phyloP scores from a whole-genome alignment of 2,113 vertebrate species.

The Plestiodon gilberti region DNA sequence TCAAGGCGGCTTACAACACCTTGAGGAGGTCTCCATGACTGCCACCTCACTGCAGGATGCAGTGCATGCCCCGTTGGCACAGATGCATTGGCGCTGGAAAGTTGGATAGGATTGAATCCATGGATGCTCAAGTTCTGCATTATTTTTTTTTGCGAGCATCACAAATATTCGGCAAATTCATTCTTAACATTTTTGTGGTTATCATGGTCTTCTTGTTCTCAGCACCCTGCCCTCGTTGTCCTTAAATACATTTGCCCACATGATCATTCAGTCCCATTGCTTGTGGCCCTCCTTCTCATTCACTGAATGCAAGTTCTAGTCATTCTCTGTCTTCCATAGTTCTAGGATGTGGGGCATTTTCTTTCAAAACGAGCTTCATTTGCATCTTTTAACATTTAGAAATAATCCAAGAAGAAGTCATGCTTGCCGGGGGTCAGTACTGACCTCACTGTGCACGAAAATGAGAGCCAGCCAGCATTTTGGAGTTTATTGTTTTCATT shows the following conservation, averaged over 20 bases:
- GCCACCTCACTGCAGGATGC: no score
- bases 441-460: slow-evolving; percentile 54
- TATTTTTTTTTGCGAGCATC: no score
- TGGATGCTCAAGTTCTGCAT: no score
- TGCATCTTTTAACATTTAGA: slow-evolving; percentile 66
- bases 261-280: background rate
- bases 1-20: no score
- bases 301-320: background rate
- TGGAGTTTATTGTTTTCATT: slow-evolving; percentile 43
- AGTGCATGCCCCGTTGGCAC: no score
- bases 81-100: no score
- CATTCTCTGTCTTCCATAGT: background rate
- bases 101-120: no score
- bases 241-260: background rate
- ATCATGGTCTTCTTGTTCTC: background rate
- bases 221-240: background rate
- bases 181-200: no score
- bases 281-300: no score
- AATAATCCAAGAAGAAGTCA: slow-evolving; percentile 42
- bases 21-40: no score
- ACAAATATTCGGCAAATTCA: no score
- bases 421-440: slow-evolving; percentile 40
- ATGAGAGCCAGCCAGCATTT: slow-evolving; percentile 68
- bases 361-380: slow-evolving; percentile 21
- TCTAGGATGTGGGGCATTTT: background rate